A percentile compares a stretch with the other conserved stretches of the same genome.
Conservation (phyloP, 2,113 vertebrate genomes). For the Vidua macroura region DNA sequence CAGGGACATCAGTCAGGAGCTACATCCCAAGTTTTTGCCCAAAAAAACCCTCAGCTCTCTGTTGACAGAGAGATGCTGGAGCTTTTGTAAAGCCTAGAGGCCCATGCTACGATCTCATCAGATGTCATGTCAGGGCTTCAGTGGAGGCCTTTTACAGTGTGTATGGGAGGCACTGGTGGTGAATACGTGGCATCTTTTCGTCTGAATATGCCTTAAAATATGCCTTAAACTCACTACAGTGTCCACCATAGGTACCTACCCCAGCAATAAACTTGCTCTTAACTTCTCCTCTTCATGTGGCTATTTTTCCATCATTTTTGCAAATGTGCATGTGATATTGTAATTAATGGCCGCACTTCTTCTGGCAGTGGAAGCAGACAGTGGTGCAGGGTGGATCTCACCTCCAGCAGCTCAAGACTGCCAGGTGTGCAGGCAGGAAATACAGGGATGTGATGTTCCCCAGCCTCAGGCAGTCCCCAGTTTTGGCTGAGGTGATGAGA, state of each 20-base stretch:
- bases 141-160: not conserved
- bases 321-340: not conserved
- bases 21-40: not conserved
- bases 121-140: not conserved
- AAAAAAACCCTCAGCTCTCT: not conserved
- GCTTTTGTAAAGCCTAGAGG: not conserved
- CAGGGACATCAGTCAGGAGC: not conserved
- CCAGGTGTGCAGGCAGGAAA: not conserved
- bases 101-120: not conserved
- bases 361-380: not conserved
- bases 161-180: not conserved
- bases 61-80: not conserved
- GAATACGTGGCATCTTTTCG: not conserved
- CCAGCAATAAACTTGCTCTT: not conserved
- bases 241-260: not conserved
- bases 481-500: not conserved
- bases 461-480: not conserved
- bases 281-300: not conserved
- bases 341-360: not conserved
- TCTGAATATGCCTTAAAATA: not conserved
- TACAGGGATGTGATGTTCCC: accelerated
- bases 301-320: not conserved
- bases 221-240: not conserved
- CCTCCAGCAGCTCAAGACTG: not conserved
- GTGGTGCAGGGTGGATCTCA: not conserved